phyloP scores from a whole-genome alignment of 1,140 invertebrate genomes.

The Ceratina australensis region DNA sequence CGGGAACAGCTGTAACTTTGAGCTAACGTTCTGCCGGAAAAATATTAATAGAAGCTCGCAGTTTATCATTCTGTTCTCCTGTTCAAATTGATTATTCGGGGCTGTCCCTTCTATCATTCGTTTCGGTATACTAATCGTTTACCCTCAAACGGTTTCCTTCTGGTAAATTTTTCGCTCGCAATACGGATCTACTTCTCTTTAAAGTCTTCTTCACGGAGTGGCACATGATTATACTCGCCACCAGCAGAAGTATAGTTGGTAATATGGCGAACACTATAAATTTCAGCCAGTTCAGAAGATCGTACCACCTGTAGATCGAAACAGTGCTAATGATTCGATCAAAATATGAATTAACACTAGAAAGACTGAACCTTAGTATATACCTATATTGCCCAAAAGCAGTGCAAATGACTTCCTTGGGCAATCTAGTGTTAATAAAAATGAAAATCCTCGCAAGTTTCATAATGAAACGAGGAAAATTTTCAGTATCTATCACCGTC shows the following conservation, averaged over 20 bases:
- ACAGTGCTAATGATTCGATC: too few species aligned
- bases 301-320: slow-evolving; percentile 66
- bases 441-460: too few species aligned
- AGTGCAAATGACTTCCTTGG: too few species aligned
- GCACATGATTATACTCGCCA: slow-evolving; percentile 67
- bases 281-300: slow-evolving; percentile 71
- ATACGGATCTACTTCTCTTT: slow-evolving; percentile 37
- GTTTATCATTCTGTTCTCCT: background rate
- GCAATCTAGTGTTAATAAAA: too few species aligned
- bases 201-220: slow-evolving; percentile 43
- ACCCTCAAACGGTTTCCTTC: slow-evolving; percentile 52
- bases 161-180: slow-evolving; percentile 32
- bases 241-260: slow-evolving; percentile 64
- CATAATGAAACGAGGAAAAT: too few species aligned
- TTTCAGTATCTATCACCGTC: too few species aligned
- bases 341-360: too few species aligned
- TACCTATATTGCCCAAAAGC: too few species aligned
- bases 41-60: background rate
- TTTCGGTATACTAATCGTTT: background rate
- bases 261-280: slow-evolving; percentile 67
- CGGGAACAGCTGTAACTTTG: background rate
- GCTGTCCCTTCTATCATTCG: too few species aligned
- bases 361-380: too few species aligned
- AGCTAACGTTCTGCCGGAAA: background rate
- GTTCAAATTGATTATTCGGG: too few species aligned